Evolutionary conservation across 1,140 invertebrate genomes (phyloP), one percentile per base, ranked within the genome.

Genomic region (Zaprionus ghesquierei): DNA sequence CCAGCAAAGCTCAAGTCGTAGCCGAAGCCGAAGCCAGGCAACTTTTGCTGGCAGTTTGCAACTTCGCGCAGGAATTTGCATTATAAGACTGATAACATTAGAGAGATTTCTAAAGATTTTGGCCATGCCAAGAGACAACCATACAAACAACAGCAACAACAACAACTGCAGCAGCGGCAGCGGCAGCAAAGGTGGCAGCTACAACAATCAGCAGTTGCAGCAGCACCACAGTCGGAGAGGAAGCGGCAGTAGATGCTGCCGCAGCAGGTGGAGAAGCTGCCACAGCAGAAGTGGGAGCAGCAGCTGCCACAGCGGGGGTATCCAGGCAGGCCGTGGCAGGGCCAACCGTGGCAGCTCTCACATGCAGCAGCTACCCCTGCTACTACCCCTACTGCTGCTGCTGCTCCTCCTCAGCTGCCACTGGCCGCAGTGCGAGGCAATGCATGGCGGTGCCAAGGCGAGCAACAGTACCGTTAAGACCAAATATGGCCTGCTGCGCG

Each of bases 401-500:
- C 59, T 91, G 22, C 75, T 91, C 62, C 60, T 84, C 1, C 41
- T 75, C 50, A 75, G 77, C 60, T 71, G 86, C n/a, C 69, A 89
- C 18, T 91, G 90, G 90, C 90, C 79, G 61, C 78, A 84, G 66
- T 73, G 86, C 41, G 86, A 90, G 35, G 90, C 86, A 62, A 86
- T 92, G 54, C 90, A 92, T 33, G 20, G 41, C 18, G 84, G 82
- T 58, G 86, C 79, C 53, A 96, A 96, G 91, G 96, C 96, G 89
- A 95, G 95, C 92, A 95, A 96, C 50, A 94, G 96, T 66, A 94
- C 97, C 29, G 95, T 98, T 27, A 94, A 94, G 71, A 98, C 97
- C 53, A 96, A 97, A 90, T 98, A 98, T 93, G 97, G 97, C 22
- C 94, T 95, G 25, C 92, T 98, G 70, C 94, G 97, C 10, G 97